These are phyloP conservation scores for Zoanthus gigantus DNA, from an alignment of 92 coral and sea anemone species.

Conservation along the genomic window DNA sequence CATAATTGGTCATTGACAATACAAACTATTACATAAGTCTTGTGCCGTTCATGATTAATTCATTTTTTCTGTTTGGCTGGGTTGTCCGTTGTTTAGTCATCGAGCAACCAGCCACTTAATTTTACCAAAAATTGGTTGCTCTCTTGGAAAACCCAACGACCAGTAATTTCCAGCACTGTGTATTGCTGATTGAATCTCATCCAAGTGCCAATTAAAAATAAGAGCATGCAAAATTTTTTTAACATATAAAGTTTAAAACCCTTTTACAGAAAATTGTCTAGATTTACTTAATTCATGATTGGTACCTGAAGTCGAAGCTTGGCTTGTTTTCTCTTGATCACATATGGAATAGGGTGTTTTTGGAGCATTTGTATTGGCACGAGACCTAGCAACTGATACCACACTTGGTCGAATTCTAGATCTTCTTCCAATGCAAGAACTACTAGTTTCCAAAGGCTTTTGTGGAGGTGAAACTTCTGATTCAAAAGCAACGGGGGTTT, in stretches of 20 bases:
- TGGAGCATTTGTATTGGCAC: constrained; percentile 27
- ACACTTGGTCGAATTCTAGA: constrained; percentile 78
- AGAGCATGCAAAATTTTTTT: too few relatives aligned
- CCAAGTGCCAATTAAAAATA: too few relatives aligned
- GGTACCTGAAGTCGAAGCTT: background rate
- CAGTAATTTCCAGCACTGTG: too few relatives aligned
- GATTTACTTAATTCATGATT: background rate
- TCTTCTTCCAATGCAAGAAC: constrained; percentile 49
- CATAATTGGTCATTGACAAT: too few relatives aligned
- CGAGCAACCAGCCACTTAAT: too few relatives aligned
- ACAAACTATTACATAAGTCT: too few relatives aligned
- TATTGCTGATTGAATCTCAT: too few relatives aligned
- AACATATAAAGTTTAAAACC: background rate
- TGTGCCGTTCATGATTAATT: too few relatives aligned
- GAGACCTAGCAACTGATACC: constrained; percentile 58
- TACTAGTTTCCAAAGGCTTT: background rate
- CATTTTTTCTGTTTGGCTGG: too few relatives aligned
- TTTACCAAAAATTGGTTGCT: too few relatives aligned
- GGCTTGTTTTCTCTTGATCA: constrained; percentile 14
- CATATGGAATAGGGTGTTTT: background rate
- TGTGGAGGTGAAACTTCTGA: background rate
- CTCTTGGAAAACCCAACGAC: too few relatives aligned
- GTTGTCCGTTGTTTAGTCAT: too few relatives aligned
- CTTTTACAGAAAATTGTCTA: background rate
- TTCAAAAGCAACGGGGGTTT: background rate